Base-by-base conservation (phyloP, 2,113 vertebrate species). In the pig (Sus scrofa) region DNA sequence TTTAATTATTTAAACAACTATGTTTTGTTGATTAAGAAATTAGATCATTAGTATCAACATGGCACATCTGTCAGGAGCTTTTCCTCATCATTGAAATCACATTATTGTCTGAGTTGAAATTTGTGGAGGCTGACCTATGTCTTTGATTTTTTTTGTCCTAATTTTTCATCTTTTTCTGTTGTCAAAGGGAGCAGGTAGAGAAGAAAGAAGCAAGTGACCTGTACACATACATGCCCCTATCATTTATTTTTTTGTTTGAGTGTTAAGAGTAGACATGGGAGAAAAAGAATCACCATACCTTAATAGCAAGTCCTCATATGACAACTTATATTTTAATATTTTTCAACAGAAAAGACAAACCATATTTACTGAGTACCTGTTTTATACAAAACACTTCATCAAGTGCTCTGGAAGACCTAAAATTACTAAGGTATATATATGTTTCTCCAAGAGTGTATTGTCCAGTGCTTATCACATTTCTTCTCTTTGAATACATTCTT, bases 1-100 rank as follows among this genome's bases (percentile, higher is more conserved):
- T 94, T 94, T 84, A 62, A 50, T 86, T 44, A 22, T 78, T 89
- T 52, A 71, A 44, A 88, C 6, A 91, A 18, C 79, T 56, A 30
- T 91, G 77, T 65, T 94, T 96, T 65, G 27, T 91, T 91, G 54
- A 89, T 88, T 88, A 88, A 79, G 62, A 24, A 96, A 78, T 96
- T 89, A 96, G 34, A 94, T 68, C 6, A 78, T 60, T 92, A 7
- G 16, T 52, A 91, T 71, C n/a, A 78, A 78, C 37, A 68, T 67
- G 32, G 6, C 30, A 56, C 11, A 85, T 88, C 50, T 89, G 44
- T 93, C 7, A 90, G 50, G 27, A 97, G 6, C 16, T 85, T 90
- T 86, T 68, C n/a, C 44, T 96, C 24, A 90, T 84, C 0, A 30
- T 73, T 89, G 3, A 8, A 79, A 68, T 96, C 58, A 73, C 52